Evolutionary conservation across 2,113 vertebrate species (phyloP), one percentile per base, ranked within the genome.

Genomic region (Nyctibius bracteatus): DNA sequence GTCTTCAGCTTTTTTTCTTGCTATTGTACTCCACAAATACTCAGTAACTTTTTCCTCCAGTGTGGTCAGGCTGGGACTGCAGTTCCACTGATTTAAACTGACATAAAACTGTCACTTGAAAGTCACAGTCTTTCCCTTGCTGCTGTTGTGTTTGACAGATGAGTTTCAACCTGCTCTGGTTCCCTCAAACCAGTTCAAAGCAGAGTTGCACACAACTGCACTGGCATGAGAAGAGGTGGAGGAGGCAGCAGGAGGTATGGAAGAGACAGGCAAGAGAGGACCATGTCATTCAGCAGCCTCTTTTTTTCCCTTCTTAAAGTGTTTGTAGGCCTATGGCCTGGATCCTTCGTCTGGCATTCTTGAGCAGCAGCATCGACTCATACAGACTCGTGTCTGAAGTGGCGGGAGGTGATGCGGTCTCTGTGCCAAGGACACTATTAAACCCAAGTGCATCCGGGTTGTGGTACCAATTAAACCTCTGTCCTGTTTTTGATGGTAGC

Each of bases 101-200:
- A 67, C 73, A 81, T 86, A 94, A 91, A 95, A 70, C 83, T 92
- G 83, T 94, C 91, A 71, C 81, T 91, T 91, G 77, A 35, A 88
- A 91, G 71, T 91, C 61, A 79, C 27, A 67, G 33, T 88, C 63
- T 62, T 86, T 66, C 46, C 86, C 63, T 59, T 83, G 33, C 37
- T 82, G 46, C 72, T 91, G 4, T 41, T 92, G 43, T 46, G 65
- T 87, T 93, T 92, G 86, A 88, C 91, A 88, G 63, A 86, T 70
- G 7, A 77, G 75, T 80, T 95, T 59, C 72, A 91, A 78, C 89
- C 86, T 94, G 86, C 27, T 81, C 47, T 86, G 68, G 39, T 96
- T 95, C 35, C 77, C 86, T 86, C 84, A 78, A 78, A 93, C 67
- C 80, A 49, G 74, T 73, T 90, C 54, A 90, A 62, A 81, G 75